Percentiles rank a stretch among this genome's conserved stretches.
phyloP scores from a whole-genome alignment of 2,113 vertebrate genomes.

The Crocuta crocuta region DNA sequence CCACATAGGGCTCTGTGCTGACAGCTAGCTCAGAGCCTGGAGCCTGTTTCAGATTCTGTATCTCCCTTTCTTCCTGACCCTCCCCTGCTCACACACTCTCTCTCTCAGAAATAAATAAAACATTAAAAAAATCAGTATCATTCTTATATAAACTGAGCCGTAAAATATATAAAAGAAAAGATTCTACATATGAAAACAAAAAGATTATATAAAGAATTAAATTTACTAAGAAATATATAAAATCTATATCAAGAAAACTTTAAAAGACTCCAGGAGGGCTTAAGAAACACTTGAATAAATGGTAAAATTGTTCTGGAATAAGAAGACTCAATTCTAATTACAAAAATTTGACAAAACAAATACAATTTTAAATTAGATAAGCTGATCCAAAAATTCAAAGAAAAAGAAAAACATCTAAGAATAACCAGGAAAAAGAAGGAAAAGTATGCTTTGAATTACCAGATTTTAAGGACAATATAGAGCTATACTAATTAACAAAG shows the following conservation, averaged over 20 bases:
- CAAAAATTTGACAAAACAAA: not conserved
- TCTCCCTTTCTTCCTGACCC: no score
- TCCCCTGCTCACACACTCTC: no score
- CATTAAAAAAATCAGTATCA: not conserved
- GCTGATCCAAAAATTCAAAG: slow-evolving; percentile 42
- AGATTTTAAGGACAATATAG: not conserved
- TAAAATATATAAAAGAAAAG: not conserved
- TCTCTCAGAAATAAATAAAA: no score
- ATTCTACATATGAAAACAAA: slow-evolving; percentile 4
- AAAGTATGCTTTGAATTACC: not conserved
- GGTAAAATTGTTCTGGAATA: slow-evolving; percentile 8
- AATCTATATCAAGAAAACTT: not conserved
- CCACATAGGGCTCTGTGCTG: no score
- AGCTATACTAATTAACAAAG: slow-evolving; percentile 26
- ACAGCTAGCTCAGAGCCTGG: no score
- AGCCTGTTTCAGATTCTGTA: no score
- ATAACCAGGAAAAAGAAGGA: not conserved
- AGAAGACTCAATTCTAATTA: not conserved
- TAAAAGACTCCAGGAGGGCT: not conserved
- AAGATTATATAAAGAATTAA: slow-evolving; percentile 6
- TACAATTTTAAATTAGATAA: not conserved
- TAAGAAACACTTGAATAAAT: not conserved
- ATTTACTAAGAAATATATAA: slow-evolving; percentile 17
- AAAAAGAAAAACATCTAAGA: slow-evolving; percentile 20
- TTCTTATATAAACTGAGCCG: not conserved